A percentile compares a stretch with the other conserved stretches of the same genome.
Conservation (phyloP, 1,140 invertebrate species). For the Dicyema japonicum region DNA sequence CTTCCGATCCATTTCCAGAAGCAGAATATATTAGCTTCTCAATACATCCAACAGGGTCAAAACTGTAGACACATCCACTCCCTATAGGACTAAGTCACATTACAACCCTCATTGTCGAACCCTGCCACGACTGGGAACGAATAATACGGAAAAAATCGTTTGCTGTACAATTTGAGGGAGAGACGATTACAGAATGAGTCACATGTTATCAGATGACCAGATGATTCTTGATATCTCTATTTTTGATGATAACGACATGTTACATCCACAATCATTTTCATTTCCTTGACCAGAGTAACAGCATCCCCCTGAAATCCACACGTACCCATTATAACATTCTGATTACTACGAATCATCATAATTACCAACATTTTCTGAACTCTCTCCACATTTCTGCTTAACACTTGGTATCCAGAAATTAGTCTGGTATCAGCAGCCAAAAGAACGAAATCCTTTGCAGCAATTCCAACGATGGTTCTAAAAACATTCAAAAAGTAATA, state of each 20-base stretch:
- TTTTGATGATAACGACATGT: constrained; percentile 9
- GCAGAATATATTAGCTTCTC: constrained; percentile 43
- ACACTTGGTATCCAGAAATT: constrained; percentile 2
- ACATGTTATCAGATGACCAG: constrained; percentile 63
- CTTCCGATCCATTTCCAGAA: constrained; percentile 31
- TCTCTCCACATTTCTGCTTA: constrained; percentile 1
- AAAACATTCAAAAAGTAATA: too few species aligned
- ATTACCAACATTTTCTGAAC: constrained; percentile 2
- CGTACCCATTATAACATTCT: constrained; percentile 45
- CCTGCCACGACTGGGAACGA: constrained; percentile 72
- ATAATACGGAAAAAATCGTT: constrained; percentile 92
- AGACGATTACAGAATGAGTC: constrained; percentile 66
- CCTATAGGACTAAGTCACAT: constrained; percentile 25
- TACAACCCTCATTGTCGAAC: constrained; percentile 25
- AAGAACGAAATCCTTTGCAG: constrained; percentile 53
- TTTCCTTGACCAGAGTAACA: constrained; percentile 48
- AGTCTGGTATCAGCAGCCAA: constrained; percentile 64
- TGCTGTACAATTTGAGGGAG: constrained; percentile 71
- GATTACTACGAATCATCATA: constrained; percentile 22
- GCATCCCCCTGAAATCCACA: constrained; percentile 88
- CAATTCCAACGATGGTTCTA: constrained; percentile 34
- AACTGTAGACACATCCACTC: constrained; percentile 66
- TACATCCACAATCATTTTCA: constrained; percentile 49
- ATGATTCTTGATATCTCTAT: constrained; percentile 81
- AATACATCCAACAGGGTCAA: constrained; percentile 76